phyloP scores from a whole-genome alignment of 2,113 vertebrate species.

The Salvelinus alpinus region DNA sequence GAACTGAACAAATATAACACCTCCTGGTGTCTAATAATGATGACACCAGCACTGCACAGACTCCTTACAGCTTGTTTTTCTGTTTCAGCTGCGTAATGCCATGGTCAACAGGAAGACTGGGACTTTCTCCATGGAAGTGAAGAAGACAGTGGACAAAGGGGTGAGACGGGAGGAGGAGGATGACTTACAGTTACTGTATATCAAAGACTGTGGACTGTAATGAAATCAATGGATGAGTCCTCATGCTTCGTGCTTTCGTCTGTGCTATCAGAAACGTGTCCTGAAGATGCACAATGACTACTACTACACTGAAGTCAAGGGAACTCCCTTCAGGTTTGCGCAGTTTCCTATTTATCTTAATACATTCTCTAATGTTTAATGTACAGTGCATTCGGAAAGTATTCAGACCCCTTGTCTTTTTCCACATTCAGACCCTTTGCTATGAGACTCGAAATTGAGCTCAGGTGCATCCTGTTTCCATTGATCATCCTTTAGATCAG shows the following conservation, averaged over 20 bases:
- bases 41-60: no score
- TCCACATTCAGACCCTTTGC: no score
- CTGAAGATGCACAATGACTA: conserved; percentile 99
- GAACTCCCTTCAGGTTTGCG: conserved; percentile 94
- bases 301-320: conserved; percentile 98
- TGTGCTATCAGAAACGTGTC: conserved; percentile 85
- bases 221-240: conserved; percentile 7
- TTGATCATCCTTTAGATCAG: no score
- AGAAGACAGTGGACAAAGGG: conserved; percentile 97
- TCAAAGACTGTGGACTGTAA: neutral
- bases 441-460: no score
- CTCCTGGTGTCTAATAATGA: no score
- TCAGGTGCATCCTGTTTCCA: no score
- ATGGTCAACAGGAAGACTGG: conserved; percentile 98
- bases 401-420: no score
- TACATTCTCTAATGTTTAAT: no score
- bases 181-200: no score
- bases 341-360: neutral
- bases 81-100: conserved; percentile 86
- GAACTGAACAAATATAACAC: no score
- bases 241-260: conserved; percentile 1
- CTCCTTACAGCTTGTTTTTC: no score
- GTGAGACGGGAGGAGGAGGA: conserved; percentile 65
- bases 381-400: no score
- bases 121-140: conserved; percentile 98